Evolutionary conservation across 2,113 vertebrate genomes (phyloP), one percentile per base, ranked within the genome.

Genomic region (Pelecanoides urinatrix): DNA sequence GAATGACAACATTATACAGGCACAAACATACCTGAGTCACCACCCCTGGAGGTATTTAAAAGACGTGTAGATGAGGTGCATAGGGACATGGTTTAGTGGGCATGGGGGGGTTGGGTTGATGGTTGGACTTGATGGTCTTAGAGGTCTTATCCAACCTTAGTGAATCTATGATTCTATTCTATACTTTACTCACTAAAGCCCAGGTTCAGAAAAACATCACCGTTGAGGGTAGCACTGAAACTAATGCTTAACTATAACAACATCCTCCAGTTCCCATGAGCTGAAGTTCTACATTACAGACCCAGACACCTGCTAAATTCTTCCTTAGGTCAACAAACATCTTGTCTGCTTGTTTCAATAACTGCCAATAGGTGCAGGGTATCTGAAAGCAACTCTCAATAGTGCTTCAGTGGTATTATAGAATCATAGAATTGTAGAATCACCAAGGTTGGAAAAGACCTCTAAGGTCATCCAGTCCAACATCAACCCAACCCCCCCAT

Each of bases 381-480:
- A 68, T 53, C 49, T 70, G 58, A 83, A 90, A 86, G 40, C 58
- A 88, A n/a, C 20, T 53, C 49, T 59, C 34, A 52, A 14, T 1
- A 49, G 30, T 0, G 0, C 19, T 88, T 78, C 30, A 52, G 38
- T 4, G 20, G n/a, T n/a, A n/a, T n/a, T n/a, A n/a, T n/a, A n/a
- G n/a, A n/a, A n/a, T n/a, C n/a, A n/a, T n/a, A n/a, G n/a, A n/a
- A n/a, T n/a, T n/a, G n/a, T n/a, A n/a, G n/a, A n/a, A n/a, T n/a
- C n/a, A n/a, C n/a, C n/a, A n/a, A n/a, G n/a, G n/a, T n/a, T n/a
- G n/a, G n/a, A n/a, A n/a, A n/a, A n/a, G n/a, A n/a, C n/a, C n/a
- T n/a, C n/a, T n/a, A n/a, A n/a, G n/a, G n/a, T n/a, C n/a, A n/a
- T n/a, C n/a, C n/a, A n/a, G n/a, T n/a, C n/a, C n/a, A n/a, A n/a